Conservation (phyloP, 2,888 invertebrate genomes). For the Frankliniella fusca region DNA sequence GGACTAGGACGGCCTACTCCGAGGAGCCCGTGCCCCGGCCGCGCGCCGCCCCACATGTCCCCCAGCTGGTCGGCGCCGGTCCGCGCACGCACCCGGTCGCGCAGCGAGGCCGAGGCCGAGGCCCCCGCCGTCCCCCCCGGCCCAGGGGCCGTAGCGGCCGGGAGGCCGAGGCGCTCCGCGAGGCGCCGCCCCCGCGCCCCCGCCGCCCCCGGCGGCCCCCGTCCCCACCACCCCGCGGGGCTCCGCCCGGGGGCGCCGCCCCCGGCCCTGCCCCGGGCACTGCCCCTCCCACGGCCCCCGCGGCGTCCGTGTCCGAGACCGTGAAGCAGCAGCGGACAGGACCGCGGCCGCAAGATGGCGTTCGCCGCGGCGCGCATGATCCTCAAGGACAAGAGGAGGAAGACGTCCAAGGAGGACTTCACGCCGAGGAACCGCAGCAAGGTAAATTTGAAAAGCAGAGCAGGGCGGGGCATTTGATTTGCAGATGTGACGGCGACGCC, state of each 20-base stretch:
- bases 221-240: background rate
- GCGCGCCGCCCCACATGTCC: background rate
- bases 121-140: background rate
- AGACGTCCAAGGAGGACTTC: constrained; percentile 77
- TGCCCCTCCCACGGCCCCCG: background rate
- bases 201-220: background rate
- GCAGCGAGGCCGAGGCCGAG: too few species aligned
- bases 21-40: too few species aligned
- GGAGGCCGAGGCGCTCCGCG: background rate
- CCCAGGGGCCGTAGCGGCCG: background rate
- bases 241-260: background rate
- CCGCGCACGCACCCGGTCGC: background rate
- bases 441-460: constrained; percentile 53
- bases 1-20: too few species aligned
- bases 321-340: constrained; percentile 7
- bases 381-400: constrained; percentile 73
- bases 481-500: background rate
- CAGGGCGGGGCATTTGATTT: background rate
- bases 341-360: constrained; percentile 59
- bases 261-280: background rate
- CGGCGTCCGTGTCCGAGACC: too few species aligned
- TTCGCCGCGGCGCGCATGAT: constrained; percentile 82
- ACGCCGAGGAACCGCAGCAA: constrained; percentile 72
- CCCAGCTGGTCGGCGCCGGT: background rate
- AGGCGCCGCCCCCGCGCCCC: background rate